Base-by-base conservation (phyloP, 2,797 vertebrate species). In the Brachyrhaphis roseni region DNA sequence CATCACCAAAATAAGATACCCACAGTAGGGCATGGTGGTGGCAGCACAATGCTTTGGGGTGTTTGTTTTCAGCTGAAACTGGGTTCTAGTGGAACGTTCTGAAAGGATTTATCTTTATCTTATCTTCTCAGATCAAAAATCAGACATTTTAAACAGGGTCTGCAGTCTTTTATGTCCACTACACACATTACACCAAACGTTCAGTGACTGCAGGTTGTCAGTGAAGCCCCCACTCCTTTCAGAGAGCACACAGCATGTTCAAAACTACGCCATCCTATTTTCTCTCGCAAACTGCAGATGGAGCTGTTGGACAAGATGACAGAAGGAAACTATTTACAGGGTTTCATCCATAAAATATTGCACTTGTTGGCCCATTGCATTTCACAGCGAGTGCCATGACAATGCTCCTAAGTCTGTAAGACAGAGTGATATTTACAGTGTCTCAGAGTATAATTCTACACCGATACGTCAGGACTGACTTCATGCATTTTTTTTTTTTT, bases 321-420 rank as follows among this genome's bases (percentile, higher is more conserved):
- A 92, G 95, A 95, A 95, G 92, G 23, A 90, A 82, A 96, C 95
- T 98, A 97, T 97, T 94, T 97, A 98, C 97, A 98, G 91, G 94
- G 93, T 96, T 95, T 96, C 96, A 96, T 95, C 97, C 94, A 96
- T 96, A 97, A 97, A 98, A 98, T 98, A 98, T 98, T 98, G 97
- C 97, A 98, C 97, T 96, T 98, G 96, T 97, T 98, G 97, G 97
- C 97, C 97, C 97, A 97, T 98, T 94, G 96, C 97, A 96, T 96
- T 94, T 97, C 97, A 96, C 89, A 95, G 95, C 92, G 5, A 89
- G 72, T 74, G 89, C 93, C 81, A 86, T 95, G 97, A 97, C 92
- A 94, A 97, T 96, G 97, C 96, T 87, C 95, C 89, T 96, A 97
- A 96, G 96, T 97, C 87, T 96, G 97, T 93, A 92, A 94, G 92